phyloP scores from a whole-genome alignment of 1,140 invertebrate species.

The Onthophagus taurus region DNA sequence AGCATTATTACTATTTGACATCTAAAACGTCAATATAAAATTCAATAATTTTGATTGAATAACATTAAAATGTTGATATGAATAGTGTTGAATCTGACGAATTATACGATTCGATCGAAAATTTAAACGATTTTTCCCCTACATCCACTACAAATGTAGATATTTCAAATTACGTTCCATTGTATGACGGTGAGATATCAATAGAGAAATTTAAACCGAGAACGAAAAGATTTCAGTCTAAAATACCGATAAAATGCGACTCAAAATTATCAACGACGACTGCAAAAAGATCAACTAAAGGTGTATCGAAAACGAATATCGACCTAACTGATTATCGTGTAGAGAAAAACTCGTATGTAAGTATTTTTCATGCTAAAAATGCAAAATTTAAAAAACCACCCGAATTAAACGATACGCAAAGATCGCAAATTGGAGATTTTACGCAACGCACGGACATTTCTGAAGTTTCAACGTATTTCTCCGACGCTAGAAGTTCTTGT shows the following conservation, averaged over 20 bases:
- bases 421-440: conserved; percentile 12
- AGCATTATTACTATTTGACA: too few relatives aligned
- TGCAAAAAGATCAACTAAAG: neutral
- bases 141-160: too few relatives aligned
- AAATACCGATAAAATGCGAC: neutral
- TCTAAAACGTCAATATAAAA: too few relatives aligned
- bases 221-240: neutral
- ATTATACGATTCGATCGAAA: too few relatives aligned
- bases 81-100: too few relatives aligned
- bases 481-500: neutral
- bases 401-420: conserved; percentile 10
- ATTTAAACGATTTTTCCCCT: too few relatives aligned
- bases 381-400: neutral
- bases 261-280: neutral
- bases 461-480: conserved; percentile 4
- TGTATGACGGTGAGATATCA: conserved; percentile 14
- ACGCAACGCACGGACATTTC: conserved; percentile 14
- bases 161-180: conserved; percentile 7
- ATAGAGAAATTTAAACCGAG: conserved; percentile 1
- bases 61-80: too few relatives aligned
- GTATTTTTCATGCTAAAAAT: conserved; percentile 20
- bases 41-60: too few relatives aligned
- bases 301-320: conserved; percentile 2
- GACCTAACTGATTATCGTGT: neutral
- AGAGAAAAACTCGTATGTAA: conserved; percentile 21